Evolutionary conservation across 1,140 invertebrate species (phyloP).

Genomic region (Drosophila malerkotliana): DNA sequence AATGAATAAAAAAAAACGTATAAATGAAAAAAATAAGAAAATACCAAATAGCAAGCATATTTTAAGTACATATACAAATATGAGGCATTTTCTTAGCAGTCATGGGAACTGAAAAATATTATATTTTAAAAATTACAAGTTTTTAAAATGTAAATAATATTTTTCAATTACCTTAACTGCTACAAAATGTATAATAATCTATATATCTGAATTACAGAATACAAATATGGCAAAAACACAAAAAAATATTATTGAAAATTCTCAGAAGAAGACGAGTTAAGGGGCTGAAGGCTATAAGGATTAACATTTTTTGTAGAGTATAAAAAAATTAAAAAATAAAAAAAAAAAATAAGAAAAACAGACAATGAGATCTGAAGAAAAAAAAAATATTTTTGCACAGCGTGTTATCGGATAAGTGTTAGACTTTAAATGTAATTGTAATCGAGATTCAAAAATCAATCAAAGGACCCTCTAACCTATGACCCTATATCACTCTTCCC

Average conservation of each 20-base stretch:
- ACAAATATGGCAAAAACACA: conserved; percentile 22
- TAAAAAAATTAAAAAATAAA: conserved; percentile 17
- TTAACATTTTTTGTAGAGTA: conserved; percentile 68
- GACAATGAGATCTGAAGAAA: conserved; percentile 10
- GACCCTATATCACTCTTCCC: too few relatives aligned
- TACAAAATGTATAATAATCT: conserved; percentile 26
- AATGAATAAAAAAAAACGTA: conserved; percentile 18
- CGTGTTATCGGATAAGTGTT: conserved; percentile 76
- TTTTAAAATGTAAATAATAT: background rate
- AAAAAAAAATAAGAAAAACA: conserved; percentile 8
- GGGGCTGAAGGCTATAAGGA: conserved; percentile 24
- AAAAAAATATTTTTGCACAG: conserved; percentile 76
- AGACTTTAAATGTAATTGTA: conserved; percentile 65
- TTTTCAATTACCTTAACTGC: background rate
- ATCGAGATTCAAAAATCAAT: conserved; percentile 53
- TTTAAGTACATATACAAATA: conserved; percentile 38
- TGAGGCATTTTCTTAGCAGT: background rate
- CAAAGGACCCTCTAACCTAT: conserved; percentile 11
- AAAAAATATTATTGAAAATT: background rate
- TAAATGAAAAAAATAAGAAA: conserved; percentile 2
- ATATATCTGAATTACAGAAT: conserved; percentile 31
- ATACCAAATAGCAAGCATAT: conserved; percentile 41
- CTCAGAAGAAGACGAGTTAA: conserved; percentile 3
- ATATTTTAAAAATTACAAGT: conserved; percentile 35
- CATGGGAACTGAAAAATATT: background rate